Percentiles rank a stretch among this genome's conserved stretches.
Conservation (phyloP, 1,140 invertebrate genomes). For the Calliopsis andreniformis region DNA sequence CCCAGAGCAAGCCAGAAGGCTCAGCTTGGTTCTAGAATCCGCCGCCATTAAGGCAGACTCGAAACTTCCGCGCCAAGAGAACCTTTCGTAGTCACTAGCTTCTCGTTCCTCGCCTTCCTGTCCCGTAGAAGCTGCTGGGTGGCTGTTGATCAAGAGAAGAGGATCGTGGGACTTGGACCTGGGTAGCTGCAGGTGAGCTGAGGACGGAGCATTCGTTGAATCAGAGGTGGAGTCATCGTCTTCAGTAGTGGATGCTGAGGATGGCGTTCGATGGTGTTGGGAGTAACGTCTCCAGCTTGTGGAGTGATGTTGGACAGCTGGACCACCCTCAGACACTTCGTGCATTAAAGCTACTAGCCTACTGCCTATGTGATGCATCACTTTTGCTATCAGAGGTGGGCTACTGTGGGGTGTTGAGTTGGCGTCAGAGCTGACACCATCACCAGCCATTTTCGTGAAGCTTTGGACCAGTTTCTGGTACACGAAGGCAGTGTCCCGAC, state of each 20-base stretch:
- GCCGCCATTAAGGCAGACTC: slow-evolving; percentile 92
- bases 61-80: slow-evolving; percentile 94
- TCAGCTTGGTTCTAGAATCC: slow-evolving; percentile 89
- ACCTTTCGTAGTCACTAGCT: slow-evolving; percentile 93
- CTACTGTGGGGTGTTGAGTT: slow-evolving; percentile 86
- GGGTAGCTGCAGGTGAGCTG: slow-evolving; percentile 78
- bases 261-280: slow-evolving; percentile 83
- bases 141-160: slow-evolving; percentile 83
- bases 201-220: slow-evolving; percentile 75
- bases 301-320: slow-evolving; percentile 77
- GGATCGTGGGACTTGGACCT: slow-evolving; percentile 90
- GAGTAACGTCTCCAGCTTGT: slow-evolving; percentile 72
- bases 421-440: slow-evolving; percentile 76
- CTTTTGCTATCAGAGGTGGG: slow-evolving; percentile 93
- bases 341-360: slow-evolving; percentile 95
- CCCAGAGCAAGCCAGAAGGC: slow-evolving; percentile 84
- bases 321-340: slow-evolving; percentile 90
- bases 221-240: slow-evolving; percentile 89
- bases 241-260: slow-evolving; percentile 88
- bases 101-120: slow-evolving; percentile 86
- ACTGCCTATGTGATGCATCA: slow-evolving; percentile 95
- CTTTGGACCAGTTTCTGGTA: slow-evolving; percentile 92
- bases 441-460: slow-evolving; percentile 87
- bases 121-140: slow-evolving; percentile 77
- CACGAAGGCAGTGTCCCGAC: slow-evolving; percentile 89